Percentiles rank a stretch among this genome's conserved stretches.
Evolutionary conservation across 2,797 vertebrate genomes (phyloP).

Genomic region (Leptodactylus fallax): DNA sequence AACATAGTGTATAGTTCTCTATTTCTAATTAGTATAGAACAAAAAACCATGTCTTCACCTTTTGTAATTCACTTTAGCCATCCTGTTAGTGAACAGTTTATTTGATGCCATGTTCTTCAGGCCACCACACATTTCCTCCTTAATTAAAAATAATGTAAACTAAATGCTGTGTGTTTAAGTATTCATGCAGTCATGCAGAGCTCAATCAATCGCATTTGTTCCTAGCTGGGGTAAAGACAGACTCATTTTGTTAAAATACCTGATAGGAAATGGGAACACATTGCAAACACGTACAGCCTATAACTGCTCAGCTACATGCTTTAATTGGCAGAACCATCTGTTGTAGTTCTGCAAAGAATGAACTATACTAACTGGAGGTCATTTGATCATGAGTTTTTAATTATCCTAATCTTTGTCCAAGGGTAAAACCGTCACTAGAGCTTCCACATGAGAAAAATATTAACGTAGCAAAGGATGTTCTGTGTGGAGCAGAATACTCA

Average conservation of each 20-base stretch:
- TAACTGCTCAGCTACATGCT: slow-evolving; percentile 58
- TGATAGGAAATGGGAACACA: slow-evolving; percentile 48
- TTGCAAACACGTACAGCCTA: slow-evolving; percentile 56
- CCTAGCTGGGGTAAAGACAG: slow-evolving; percentile 41
- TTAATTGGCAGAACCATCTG: slow-evolving; percentile 65
- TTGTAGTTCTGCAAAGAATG: slow-evolving; percentile 62
- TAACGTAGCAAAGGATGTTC: slow-evolving; percentile 19
- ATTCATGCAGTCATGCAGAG: slow-evolving; percentile 35
- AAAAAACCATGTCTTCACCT: background rate
- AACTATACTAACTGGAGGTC: slow-evolving; percentile 64
- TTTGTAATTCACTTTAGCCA: background rate
- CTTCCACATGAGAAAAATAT: slow-evolving; percentile 36
- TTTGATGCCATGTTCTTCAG: slow-evolving; percentile 10
- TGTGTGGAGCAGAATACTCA: background rate
- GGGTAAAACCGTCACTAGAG: slow-evolving; percentile 53
- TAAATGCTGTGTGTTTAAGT: slow-evolving; percentile 40
- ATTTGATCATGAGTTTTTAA: slow-evolving; percentile 65
- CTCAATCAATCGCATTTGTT: slow-evolving; percentile 43
- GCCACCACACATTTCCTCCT: slow-evolving; percentile 17
- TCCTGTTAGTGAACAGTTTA: slow-evolving; percentile 23
- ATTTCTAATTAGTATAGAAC: background rate
- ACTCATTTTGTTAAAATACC: slow-evolving; percentile 54
- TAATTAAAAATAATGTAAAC: slow-evolving; percentile 45
- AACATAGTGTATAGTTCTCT: background rate
- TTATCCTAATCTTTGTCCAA: slow-evolving; percentile 64